Evolutionary conservation across 2,797 vertebrate species (phyloP).

Genomic region (Rhynchotus rufescens): DNA sequence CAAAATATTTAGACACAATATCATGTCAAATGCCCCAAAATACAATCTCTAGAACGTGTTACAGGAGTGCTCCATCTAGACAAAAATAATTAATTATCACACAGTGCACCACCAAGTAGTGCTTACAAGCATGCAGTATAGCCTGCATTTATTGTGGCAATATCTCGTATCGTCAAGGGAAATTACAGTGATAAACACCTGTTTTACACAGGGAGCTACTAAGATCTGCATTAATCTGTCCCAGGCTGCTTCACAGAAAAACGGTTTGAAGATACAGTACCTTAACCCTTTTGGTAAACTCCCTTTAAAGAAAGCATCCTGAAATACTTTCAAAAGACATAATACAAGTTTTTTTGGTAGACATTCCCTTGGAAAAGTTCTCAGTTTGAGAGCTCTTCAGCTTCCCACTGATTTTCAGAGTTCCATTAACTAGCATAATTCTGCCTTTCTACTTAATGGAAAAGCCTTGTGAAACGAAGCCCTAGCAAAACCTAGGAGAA

Average conservation of each 20-base stretch:
- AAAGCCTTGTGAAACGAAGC: neutral
- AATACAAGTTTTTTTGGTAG: neutral
- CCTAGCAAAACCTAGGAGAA: neutral
- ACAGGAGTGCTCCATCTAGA: neutral
- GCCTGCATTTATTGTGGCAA: conserved; percentile 52
- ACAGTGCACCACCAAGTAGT: neutral
- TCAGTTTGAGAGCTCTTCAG: too few relatives aligned
- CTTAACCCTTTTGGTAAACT: neutral
- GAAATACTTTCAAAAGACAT: neutral
- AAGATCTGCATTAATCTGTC: conserved; percentile 19
- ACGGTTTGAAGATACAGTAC: neutral
- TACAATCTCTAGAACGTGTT: neutral
- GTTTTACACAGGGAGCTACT: conserved; percentile 21
- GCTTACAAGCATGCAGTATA: conserved; percentile 25
- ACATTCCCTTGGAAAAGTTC: neutral
- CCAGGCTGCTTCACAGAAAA: neutral
- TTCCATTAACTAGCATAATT: neutral
- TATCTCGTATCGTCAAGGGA: conserved; percentile 15
- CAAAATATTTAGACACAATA: neutral
- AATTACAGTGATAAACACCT: conserved; percentile 69
- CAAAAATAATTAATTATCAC: conserved; percentile 22
- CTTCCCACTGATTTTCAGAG: too few relatives aligned
- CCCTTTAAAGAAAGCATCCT: neutral
- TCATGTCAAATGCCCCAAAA: neutral
- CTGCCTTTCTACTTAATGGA: neutral